Evolutionary conservation across 2,888 invertebrate species (phyloP).

Genomic region (Polyommatus icarus): DNA sequence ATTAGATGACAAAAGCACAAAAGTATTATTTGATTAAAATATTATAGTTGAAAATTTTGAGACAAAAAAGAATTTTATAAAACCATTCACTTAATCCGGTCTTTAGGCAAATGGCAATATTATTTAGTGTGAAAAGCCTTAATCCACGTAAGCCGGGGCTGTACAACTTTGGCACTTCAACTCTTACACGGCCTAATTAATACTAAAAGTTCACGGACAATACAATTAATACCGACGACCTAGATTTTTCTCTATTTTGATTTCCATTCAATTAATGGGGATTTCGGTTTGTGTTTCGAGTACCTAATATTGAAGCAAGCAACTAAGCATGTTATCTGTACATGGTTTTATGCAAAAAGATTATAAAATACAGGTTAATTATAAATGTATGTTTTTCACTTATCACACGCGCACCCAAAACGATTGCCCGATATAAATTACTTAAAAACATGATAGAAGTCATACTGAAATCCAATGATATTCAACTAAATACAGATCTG

Average conservation of each 20-base stretch:
- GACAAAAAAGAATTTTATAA: background rate
- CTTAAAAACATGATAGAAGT: too few species aligned
- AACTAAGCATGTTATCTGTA: background rate
- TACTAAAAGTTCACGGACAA: conserved; percentile 27
- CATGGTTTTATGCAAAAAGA: background rate
- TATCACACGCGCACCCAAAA: too few species aligned
- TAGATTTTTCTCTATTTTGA: conserved; percentile 16
- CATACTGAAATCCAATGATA: too few species aligned
- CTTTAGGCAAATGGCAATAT: background rate
- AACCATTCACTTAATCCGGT: background rate
- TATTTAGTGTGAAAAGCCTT: background rate
- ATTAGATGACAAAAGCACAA: too few species aligned
- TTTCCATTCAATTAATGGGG: background rate
- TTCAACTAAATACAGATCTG: too few species aligned
- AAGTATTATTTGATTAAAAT: background rate
- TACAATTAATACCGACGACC: conserved; percentile 27
- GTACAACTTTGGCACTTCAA: conserved; percentile 19
- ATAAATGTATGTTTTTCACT: too few species aligned
- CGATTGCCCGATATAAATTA: too few species aligned
- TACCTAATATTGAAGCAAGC: background rate
- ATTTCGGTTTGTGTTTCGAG: background rate
- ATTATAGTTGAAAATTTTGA: background rate
- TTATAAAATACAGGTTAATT: background rate
- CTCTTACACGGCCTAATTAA: conserved; percentile 24
- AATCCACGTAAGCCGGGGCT: conserved; percentile 7